Evolutionary conservation across 1,140 invertebrate genomes (phyloP).

Genomic region (Trachymyrmex cornetzi): DNA sequence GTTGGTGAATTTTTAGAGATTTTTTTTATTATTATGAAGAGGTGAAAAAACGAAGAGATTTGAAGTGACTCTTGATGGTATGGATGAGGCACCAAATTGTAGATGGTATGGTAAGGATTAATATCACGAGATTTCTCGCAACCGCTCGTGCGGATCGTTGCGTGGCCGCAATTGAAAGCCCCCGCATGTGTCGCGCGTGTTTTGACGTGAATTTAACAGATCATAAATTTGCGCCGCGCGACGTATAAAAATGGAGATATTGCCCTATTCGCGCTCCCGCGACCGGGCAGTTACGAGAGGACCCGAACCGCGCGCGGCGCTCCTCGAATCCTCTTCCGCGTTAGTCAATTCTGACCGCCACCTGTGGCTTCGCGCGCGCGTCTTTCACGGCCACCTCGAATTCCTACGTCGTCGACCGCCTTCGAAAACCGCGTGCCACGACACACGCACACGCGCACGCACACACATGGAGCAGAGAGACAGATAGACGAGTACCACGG

Average conservation of each 20-base stretch:
- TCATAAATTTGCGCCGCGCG: slow-evolving; percentile 36
- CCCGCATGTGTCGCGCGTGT: slow-evolving; percentile 35
- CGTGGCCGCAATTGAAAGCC: background rate
- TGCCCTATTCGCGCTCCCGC: slow-evolving; percentile 37
- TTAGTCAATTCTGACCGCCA: slow-evolving; percentile 69
- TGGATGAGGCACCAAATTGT: too few species aligned
- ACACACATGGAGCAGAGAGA: too few species aligned
- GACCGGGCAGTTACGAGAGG: background rate
- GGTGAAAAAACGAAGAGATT: too few species aligned
- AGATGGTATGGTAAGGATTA: too few species aligned
- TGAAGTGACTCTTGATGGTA: too few species aligned
- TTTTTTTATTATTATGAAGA: too few species aligned
- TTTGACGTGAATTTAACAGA: slow-evolving; percentile 43
- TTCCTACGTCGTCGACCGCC: slow-evolving; percentile 52
- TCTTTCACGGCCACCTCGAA: slow-evolving; percentile 68
- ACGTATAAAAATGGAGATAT: slow-evolving; percentile 56
- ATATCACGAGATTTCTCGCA: background rate
- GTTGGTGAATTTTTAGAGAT: too few species aligned
- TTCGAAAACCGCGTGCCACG: slow-evolving; percentile 31
- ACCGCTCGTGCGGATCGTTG: background rate
- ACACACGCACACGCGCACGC: background rate
- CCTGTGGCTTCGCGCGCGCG: slow-evolving; percentile 70
- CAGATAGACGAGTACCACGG: background rate
- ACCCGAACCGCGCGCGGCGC: background rate
- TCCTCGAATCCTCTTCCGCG: background rate